These are phyloP conservation scores for Agrotis puta DNA, from an alignment of 2,888 invertebrate genomes.

Conservation along the genomic window DNA sequence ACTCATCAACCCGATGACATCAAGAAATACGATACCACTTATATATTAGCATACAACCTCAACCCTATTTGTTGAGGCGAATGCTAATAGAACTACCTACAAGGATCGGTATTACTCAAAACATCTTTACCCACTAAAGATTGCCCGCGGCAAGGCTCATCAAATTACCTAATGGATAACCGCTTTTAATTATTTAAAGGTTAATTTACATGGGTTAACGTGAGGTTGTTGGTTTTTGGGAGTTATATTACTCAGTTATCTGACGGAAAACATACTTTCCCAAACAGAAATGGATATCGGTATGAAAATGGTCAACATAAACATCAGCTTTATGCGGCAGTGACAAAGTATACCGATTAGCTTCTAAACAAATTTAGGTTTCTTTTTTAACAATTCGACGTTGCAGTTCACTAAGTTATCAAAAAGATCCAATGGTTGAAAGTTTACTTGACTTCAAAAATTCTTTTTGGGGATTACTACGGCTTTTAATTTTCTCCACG, in stretches of 20 bases:
- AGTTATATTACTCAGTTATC: slow-evolving; percentile 6
- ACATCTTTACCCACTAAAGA: slow-evolving; percentile 67
- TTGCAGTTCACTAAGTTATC: too few relatives aligned
- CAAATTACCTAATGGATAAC: slow-evolving; percentile 74
- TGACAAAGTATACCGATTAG: too few relatives aligned
- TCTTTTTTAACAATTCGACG: too few relatives aligned
- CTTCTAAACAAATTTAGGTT: too few relatives aligned
- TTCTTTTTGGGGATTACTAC: too few relatives aligned
- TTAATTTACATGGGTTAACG: slow-evolving; percentile 59
- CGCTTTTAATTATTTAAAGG: slow-evolving; percentile 67
- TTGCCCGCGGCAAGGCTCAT: slow-evolving; percentile 66
- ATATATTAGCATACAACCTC: slow-evolving; percentile 42
- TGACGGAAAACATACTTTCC: not conserved
- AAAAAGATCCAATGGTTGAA: too few relatives aligned
- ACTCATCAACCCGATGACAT: slow-evolving; percentile 38
- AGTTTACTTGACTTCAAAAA: too few relatives aligned
- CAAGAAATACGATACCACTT: slow-evolving; percentile 48
- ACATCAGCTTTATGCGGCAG: too few relatives aligned
- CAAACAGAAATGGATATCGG: too few relatives aligned
- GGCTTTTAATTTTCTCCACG: too few relatives aligned
- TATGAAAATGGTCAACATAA: too few relatives aligned
- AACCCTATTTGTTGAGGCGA: slow-evolving; percentile 46
- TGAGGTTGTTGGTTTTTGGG: slow-evolving; percentile 35
- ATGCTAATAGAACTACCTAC: slow-evolving; percentile 4
- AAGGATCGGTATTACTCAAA: slow-evolving; percentile 62